Evolutionary conservation across 1,140 invertebrate species (phyloP).

Genomic region (Hylaeus anthracinus): DNA sequence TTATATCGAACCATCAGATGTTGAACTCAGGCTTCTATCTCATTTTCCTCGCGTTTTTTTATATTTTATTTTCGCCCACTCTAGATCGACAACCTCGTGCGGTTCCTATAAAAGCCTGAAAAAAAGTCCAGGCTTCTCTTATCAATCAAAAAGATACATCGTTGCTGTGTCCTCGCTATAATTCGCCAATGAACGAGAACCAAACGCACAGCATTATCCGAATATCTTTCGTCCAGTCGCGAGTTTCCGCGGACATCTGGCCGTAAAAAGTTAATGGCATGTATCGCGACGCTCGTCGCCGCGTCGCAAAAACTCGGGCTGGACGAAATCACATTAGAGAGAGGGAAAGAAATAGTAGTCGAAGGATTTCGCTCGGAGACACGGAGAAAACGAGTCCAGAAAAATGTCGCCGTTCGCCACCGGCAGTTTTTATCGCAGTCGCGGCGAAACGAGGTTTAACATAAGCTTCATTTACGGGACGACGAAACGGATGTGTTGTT

Average conservation of each 20-base stretch:
- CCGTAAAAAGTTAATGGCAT: conserved; percentile 9
- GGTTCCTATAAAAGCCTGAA: too few relatives aligned
- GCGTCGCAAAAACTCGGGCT: background rate
- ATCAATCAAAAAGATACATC: too few relatives aligned
- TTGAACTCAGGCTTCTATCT: too few relatives aligned
- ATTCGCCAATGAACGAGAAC: too few relatives aligned
- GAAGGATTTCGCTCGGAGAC: background rate
- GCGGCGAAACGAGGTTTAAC: conserved; percentile 23
- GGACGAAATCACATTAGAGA: background rate
- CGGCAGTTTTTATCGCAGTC: conserved; percentile 9
- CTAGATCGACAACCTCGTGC: too few relatives aligned
- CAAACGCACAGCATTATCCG: background rate
- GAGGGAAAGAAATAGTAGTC: background rate
- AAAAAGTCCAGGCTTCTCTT: too few relatives aligned
- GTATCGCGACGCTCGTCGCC: background rate
- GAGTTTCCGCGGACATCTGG: background rate
- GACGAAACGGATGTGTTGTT: conserved; percentile 19
- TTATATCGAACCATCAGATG: too few relatives aligned
- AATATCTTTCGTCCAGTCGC: background rate
- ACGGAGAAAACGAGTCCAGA: background rate
- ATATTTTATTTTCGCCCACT: too few relatives aligned
- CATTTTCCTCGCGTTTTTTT: too few relatives aligned
- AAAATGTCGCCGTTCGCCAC: background rate
- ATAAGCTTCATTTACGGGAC: conserved; percentile 43
- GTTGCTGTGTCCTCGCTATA: too few relatives aligned